These are phyloP conservation scores for Gallinago stenura DNA, from an alignment of 2,797 vertebrate species.

Conservation along the genomic window DNA sequence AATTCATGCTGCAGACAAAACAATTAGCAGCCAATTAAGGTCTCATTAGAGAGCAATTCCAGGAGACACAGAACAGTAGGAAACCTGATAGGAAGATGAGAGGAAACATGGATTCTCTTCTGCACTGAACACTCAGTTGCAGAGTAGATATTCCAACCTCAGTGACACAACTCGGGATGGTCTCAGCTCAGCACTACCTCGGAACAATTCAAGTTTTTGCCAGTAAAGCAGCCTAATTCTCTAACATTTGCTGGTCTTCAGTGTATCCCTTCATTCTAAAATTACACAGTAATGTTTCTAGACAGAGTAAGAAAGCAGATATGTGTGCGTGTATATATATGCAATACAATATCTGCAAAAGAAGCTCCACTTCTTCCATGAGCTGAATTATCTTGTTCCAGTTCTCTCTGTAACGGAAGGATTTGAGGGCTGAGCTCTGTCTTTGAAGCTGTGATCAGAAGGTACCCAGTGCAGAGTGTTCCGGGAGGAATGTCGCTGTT, in stretches of 20 bases:
- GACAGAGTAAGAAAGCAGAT: neutral
- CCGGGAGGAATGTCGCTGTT: neutral
- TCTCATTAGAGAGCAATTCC: conserved; percentile 41
- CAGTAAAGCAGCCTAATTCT: neutral
- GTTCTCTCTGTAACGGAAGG: neutral
- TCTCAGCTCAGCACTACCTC: neutral
- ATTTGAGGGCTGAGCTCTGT: neutral
- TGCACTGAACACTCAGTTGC: neutral
- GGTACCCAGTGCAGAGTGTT: neutral
- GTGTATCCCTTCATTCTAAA: neutral
- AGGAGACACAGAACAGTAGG: neutral
- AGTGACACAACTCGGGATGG: neutral
- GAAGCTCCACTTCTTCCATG: neutral
- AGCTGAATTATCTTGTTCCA: neutral
- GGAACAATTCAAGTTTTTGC: neutral
- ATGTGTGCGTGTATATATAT: too few species aligned
- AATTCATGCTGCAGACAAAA: neutral
- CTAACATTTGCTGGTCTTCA: neutral
- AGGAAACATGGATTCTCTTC: neutral
- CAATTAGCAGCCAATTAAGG: conserved; percentile 46
- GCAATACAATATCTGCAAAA: neutral
- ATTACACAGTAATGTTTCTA: neutral
- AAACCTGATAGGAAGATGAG: neutral
- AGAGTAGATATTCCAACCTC: neutral
- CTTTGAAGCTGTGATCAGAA: neutral